phyloP scores from a whole-genome alignment of 2,797 vertebrate species.

The Serranus cabrilla region DNA sequence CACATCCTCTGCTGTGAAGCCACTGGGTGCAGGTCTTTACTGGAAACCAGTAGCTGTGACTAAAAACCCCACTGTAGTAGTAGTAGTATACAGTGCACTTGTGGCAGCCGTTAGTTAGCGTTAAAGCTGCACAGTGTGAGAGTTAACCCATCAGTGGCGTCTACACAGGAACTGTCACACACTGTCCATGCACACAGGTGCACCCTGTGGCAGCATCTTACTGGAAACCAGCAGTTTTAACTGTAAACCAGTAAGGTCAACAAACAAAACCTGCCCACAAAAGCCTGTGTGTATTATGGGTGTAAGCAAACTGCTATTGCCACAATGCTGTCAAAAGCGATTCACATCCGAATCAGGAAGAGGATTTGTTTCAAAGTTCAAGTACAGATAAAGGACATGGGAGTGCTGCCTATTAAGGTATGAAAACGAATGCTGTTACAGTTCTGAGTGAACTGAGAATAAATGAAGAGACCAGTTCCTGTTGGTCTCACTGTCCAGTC shows the following conservation, averaged over 20 bases:
- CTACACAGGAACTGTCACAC: constrained; percentile 28
- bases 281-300: neutral
- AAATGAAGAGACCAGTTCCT: constrained; percentile 16
- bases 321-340: neutral
- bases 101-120: constrained; percentile 44
- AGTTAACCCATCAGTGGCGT: constrained; percentile 55
- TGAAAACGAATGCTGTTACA: constrained; percentile 8
- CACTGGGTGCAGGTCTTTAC: constrained; percentile 79
- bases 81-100: constrained; percentile 18
- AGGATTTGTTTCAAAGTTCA: constrained; percentile 40
- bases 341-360: constrained; percentile 11
- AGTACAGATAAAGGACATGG: constrained; percentile 27
- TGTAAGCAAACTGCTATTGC: constrained; percentile 17
- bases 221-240: constrained; percentile 72
- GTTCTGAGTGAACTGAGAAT: constrained; percentile 15
- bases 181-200: constrained; percentile 37
- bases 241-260: constrained; percentile 36
- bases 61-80: constrained; percentile 72
- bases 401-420: constrained; percentile 37
- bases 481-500: neutral
- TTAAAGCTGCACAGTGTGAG: constrained; percentile 29
- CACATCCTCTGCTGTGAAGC: constrained; percentile 86
- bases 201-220: constrained; percentile 51
- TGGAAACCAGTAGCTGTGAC: constrained; percentile 84
- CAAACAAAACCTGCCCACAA: neutral